Evolutionary conservation across 53 echinoderm and acorn worm species (phyloP).

Genomic region (Holothuria scabra): DNA sequence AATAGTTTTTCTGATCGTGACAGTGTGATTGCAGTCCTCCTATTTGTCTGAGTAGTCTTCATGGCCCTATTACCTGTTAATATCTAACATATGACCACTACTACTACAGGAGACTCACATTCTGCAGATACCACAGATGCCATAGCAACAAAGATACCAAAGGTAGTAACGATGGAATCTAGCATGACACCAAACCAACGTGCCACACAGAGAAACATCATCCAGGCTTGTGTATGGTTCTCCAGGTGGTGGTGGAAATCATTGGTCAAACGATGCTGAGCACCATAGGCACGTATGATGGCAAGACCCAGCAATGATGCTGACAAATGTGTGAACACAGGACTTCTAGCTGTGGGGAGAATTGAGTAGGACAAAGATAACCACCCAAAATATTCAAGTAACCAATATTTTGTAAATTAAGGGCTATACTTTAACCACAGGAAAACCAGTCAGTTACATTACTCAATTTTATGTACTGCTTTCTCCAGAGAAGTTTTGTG

Average conservation of each 20-base stretch:
- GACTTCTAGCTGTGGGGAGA: conserved; percentile 76
- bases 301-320: conserved; percentile 83
- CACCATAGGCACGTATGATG: conserved; percentile 83
- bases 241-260: conserved; percentile 75
- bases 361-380: too few relatives aligned
- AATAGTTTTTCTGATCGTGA: too few relatives aligned
- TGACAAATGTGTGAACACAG: conserved; percentile 93
- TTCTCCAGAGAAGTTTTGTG: too few relatives aligned
- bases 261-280: conserved; percentile 69
- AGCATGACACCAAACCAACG: conserved; percentile 91
- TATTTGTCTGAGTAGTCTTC: too few relatives aligned
- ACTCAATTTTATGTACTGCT: too few relatives aligned
- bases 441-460: too few relatives aligned
- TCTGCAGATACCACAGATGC: conserved; percentile 70
- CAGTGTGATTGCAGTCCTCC: too few relatives aligned
- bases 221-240: conserved; percentile 82
- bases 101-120: conserved; percentile 54
- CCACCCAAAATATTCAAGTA: too few relatives aligned
- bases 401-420: too few relatives aligned
- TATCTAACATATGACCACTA: too few relatives aligned
- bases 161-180: conserved; percentile 66
- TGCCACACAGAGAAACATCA: conserved; percentile 71
- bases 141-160: conserved; percentile 71
- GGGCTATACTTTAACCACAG: too few relatives aligned
- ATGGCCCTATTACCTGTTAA: too few relatives aligned